Evolutionary conservation across 2,113 vertebrate species (phyloP), one percentile per base, ranked within the genome.

Genomic region (Neopipo cinnamomea): DNA sequence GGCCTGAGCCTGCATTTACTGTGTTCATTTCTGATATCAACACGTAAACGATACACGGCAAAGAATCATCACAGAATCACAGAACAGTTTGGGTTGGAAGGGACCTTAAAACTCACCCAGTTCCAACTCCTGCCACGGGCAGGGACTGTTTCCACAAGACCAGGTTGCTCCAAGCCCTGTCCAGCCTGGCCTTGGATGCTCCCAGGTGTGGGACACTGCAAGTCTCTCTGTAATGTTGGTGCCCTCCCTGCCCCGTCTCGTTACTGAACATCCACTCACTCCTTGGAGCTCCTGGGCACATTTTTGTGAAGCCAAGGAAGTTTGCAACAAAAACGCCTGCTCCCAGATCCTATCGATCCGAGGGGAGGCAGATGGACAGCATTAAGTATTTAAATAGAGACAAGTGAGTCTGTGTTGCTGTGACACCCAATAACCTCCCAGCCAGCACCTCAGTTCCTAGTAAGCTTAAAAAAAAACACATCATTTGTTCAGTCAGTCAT

Each of bases 401-500:
- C 55, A 61, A 87, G 91, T 25, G 86, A 47, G 63, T 67, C 71
- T 81, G 74, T 63, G 53, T 33, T 24, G 56, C 77, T 65, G n/a
- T 66, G 75, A 78, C 82, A 91, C 58, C 86, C 88, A 63, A 59
- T 42, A 82, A 67, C 71, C 89, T 76, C 71, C 78, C 74, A 91
- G 93, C 67, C 50, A 58, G 63, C 55, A 6, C 88, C 82, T 59
- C 87, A 75, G 18, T 53, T 91, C 91, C 75, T 44, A 35, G 30
- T 35, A 88, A 97, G 80, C 79, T 52, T 52, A 56, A 25, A 30
- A 49, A 44, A 52, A 53, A 78, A 72, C n/a, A 49, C 2, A 21
- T 11, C 55, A 25, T 88, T 87, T 83, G 61, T 92, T 96, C 91
- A 89, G 85, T 92, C 94, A 65, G 59, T 87, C 94, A 85, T 96